Conservation (phyloP, 1,140 invertebrate genomes). For the Pseudomyrmex flavicornis region DNA sequence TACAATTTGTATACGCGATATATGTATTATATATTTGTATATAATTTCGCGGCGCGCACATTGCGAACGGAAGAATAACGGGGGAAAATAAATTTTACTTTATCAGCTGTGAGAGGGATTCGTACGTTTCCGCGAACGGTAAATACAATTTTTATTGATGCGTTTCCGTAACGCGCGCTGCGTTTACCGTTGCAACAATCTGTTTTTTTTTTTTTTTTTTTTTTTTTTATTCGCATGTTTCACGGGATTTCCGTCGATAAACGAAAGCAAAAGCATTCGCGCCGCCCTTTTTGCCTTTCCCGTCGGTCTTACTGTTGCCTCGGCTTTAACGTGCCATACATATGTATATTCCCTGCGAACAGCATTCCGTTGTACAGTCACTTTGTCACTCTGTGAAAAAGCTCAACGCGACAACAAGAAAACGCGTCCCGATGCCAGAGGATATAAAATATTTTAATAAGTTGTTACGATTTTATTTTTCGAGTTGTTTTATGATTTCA, state of each 20-base stretch:
- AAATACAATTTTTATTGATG: neutral
- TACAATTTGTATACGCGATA: neutral
- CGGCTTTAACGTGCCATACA: neutral
- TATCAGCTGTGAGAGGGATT: neutral
- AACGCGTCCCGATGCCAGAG: neutral
- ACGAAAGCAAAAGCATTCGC: constrained; percentile 14
- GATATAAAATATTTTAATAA: neutral
- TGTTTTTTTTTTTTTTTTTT: neutral
- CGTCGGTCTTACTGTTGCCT: neutral
- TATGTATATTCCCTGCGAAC: neutral
- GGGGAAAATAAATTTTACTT: neutral
- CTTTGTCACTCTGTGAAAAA: neutral
- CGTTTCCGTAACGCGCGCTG: neutral
- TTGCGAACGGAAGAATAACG: neutral
- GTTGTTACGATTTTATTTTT: neutral
- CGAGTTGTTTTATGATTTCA: too few relatives aligned
- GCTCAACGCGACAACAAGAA: neutral
- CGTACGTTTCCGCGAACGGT: neutral
- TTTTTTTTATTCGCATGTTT: neutral
- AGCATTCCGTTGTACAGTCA: neutral
- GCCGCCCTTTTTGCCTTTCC: neutral
- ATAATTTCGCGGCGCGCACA: neutral
- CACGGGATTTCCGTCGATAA: neutral
- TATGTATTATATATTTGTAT: neutral
- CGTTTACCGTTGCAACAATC: neutral